Base-by-base conservation (phyloP, 2,888 invertebrate genomes). In the Pemphredon lugubris region DNA sequence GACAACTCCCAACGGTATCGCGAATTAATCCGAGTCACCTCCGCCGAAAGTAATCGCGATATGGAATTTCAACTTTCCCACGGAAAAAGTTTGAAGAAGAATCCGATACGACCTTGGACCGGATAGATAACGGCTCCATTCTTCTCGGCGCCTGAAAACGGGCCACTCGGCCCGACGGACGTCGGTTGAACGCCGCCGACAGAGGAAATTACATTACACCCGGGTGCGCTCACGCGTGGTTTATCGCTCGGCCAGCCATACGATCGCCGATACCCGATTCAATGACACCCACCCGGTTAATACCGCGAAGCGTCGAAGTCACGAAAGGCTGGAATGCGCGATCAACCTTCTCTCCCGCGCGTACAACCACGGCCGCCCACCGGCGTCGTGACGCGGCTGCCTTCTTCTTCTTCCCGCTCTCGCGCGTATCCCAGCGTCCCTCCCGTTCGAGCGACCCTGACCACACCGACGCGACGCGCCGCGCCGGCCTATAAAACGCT, bases 191-290 rank as follows among this genome's bases (percentile, higher is more conserved):
- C 47, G 23, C 37, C 39, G 23, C 44, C 44, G 59, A 48, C 55
- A 58, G 37, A 58, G 66, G 60, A 73, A 70, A 67, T 73, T 65
- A 58, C 57, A 59, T 68, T 51, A 64, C 26, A 50, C 32, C 60
- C 39, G 47, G 48, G 26, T 40, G 65, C 68, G 39, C 14, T 58
- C 54, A 53, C 60, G 65, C 71, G 66, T 68, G 63, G 45, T 79
- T 79, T 71, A 79, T 71, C 65, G 47, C 63, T 64, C 50, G 37
- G 7, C 39, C 50, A 51, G 37, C 16, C 50, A 16, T 40, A 23
- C 48, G 65, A 77, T 74, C 69, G 37, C 51, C 53, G 47, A 58
- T 70, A 58, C 26, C 26, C 54, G 55, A 64, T 59, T 50, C 20
- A 54, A 48, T 20, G 59, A 48, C 53, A 59, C 26, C 50, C 16